phyloP scores from a whole-genome alignment of 1,140 invertebrate genomes.

The Megalonaias nervosa region DNA sequence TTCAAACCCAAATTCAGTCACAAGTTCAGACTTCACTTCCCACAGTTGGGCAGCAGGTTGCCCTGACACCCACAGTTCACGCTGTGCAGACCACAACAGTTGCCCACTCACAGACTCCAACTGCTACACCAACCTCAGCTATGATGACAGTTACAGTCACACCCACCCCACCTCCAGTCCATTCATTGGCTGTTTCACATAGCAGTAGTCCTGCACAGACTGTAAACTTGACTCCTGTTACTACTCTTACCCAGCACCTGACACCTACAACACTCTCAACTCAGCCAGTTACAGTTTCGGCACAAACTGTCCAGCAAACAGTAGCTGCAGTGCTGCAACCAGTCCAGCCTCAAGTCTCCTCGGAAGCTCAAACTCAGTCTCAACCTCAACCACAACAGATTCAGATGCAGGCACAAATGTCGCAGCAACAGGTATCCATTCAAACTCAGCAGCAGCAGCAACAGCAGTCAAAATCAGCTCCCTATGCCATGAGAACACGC shows the following conservation, averaged over 20 bases:
- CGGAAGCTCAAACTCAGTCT: conserved; percentile 33
- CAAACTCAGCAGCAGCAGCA: conserved; percentile 2
- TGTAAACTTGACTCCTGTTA: conserved; percentile 13
- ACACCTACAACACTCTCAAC: conserved; percentile 18
- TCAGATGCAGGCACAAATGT: conserved; percentile 23
- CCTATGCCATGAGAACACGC: conserved; percentile 27
- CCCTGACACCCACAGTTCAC: conserved; percentile 5
- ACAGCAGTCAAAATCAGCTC: conserved; percentile 11
- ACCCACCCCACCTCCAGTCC: conserved; percentile 1
- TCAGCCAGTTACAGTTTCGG: conserved; percentile 8
- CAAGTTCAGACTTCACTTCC: conserved; percentile 22
- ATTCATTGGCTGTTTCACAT: too few species aligned
- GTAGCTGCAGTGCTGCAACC: conserved; percentile 32
- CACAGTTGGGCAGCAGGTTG: conserved; percentile 3
- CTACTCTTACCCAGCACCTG: conserved; percentile 42
- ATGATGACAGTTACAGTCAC: conserved; percentile 40
- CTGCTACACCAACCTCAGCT: conserved; percentile 7
- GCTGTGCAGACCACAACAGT: conserved; percentile 7
- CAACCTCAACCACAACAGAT: conserved; percentile 31
- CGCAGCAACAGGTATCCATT: not conserved
- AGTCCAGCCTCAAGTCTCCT: conserved; percentile 23
- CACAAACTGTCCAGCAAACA: conserved; percentile 28
- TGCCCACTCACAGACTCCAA: conserved; percentile 10
- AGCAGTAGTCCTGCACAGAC: not conserved
- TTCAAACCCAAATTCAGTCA: conserved; percentile 11